Base-by-base conservation (phyloP, 2,797 vertebrate genomes). In the Lutjanus argentimaculatus region DNA sequence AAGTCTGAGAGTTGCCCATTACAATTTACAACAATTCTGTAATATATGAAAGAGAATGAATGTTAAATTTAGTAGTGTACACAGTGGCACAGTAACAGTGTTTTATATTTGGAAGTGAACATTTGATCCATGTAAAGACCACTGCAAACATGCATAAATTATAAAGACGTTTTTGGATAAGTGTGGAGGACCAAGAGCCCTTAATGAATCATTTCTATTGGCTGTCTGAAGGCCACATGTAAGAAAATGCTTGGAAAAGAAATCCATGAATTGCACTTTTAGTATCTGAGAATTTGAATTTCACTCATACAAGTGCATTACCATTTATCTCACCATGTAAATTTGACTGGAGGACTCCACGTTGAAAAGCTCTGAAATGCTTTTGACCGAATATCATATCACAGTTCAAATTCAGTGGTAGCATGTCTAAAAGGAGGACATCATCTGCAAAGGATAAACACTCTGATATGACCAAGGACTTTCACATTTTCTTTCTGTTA, bases 391-490 rank as follows among this genome's bases (percentile, higher is more conserved):
- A 59, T 2, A 2, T 81, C 6, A 43, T 40, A 53, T 86, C 59
- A 59, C 49, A 73, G 21, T 59, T 80, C 2, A 85, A 74, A 68
- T 69, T 83, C 59, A 85, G 91, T 92, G 89, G 89, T 94, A 89
- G 94, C 89, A 83, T 93, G 89, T 94, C 80, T 94, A 92, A 93
- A 93, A 93, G 91, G 90, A 94, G 85, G 75, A 90, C 89, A 90
- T 92, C 85, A 88, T 92, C 75, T 85, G 57, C 51, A 86, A 86
- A 89, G 72, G 82, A 92, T 82, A 75, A 83, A 73, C 86, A 88
- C 84, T 89, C 84, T 93, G 77, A 89, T 85, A 86, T 85, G 84
- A 90, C 65, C 61, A 64, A 68, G 48, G 48, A 83, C 67, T 45
- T 25, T 43, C 21, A 48, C 16, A 14, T 55, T 62, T 70, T 45